Base-by-base conservation (phyloP, 2,888 invertebrate genomes). In the Rotaria macrura region DNA sequence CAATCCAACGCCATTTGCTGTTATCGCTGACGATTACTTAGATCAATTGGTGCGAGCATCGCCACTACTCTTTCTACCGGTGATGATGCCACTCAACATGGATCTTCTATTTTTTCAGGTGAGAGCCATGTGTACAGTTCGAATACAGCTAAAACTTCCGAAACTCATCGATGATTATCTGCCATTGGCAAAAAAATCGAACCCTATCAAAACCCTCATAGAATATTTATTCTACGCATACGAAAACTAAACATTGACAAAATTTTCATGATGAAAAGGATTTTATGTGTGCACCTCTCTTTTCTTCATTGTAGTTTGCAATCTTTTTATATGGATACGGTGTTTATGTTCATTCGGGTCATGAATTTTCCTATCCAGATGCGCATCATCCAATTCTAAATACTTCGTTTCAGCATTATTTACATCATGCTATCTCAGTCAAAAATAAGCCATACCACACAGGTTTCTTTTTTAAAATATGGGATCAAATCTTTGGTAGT, bases 381-480 rank as follows among this genome's bases (percentile, higher is more conserved):
- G 74, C 74, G 40, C 74, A 79, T 79, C 43, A 79, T 79, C 29
- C 40, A 2, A 23, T 79, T 20, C 23, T 79, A 79, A 79, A 43
- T 43, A 79, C 74, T 25, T 79, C 74, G 1, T 79, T 40, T 79
- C 74, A 79, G 6, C 74, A 79, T 79, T 79, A 79, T 79, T 79
- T 79, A 79, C 74, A 79, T 25, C 74, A 79, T 79, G 74, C 74
- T 10, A 25, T 79, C 14, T 79, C 74, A 79, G 43, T 29, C 3
- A 79, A 79, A 43, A 79, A 79, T 79, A 29, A 29, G 2, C 74
- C 74, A n/a, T 43, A 79, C 43, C 74, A 79, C 43, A 79, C 74
- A 17, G 74, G 74, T n/a, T 79, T 79, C 43, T 79, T 79, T 79
- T 79, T 79, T 25, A 79, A 79, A 79, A 43, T 79, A 12, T 79